phyloP scores from a whole-genome alignment of 1,140 invertebrate genomes.

The Homarus americanus region DNA sequence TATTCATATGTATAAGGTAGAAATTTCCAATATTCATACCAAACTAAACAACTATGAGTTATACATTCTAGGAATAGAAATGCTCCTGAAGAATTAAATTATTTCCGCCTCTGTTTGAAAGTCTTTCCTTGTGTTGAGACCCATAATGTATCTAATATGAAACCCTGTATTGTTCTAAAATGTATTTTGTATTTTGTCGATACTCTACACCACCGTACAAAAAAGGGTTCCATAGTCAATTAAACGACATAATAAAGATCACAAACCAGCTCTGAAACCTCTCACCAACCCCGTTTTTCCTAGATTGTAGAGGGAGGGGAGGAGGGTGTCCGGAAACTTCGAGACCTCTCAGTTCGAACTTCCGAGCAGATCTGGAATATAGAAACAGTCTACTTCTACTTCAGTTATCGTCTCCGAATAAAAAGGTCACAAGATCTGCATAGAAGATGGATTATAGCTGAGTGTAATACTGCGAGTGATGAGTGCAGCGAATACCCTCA shows the following conservation, averaged over 20 bases:
- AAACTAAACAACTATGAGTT: slow-evolving; percentile 24
- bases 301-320: background rate
- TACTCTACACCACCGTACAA: background rate
- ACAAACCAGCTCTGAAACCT: background rate
- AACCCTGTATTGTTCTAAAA: background rate
- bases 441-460: slow-evolving; percentile 39
- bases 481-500: background rate
- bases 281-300: background rate
- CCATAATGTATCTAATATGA: background rate
- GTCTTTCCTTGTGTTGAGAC: background rate
- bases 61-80: slow-evolving; percentile 19
- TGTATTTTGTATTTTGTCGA: background rate
- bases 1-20: background rate
- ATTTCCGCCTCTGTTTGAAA: background rate
- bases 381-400: slow-evolving; percentile 15
- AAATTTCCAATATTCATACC: background rate
- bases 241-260: background rate
- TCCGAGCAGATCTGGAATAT: slow-evolving; percentile 4
- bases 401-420: slow-evolving; percentile 1
- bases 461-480: slow-evolving; percentile 44
- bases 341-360: background rate
- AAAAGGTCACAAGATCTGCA: slow-evolving; percentile 48
- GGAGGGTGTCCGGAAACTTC: no score
- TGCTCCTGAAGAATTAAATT: background rate
- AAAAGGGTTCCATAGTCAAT: background rate